phyloP scores from a whole-genome alignment of 2,797 vertebrate species.

The Helarctos malayanus region DNA sequence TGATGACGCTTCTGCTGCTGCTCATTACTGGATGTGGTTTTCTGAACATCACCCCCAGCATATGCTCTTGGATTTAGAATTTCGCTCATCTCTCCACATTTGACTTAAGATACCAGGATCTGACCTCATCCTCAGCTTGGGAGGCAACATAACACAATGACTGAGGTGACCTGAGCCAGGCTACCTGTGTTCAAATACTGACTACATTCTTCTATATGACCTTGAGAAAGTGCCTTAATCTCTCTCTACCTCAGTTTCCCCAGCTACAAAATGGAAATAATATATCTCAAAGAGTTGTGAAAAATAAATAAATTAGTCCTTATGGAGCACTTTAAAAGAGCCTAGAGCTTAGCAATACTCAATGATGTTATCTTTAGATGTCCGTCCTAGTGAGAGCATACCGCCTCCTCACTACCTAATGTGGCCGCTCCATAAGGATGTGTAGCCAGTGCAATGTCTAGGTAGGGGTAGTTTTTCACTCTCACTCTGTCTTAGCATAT shows the following conservation, averaged over 20 bases:
- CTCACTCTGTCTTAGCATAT: background rate
- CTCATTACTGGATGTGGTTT: background rate
- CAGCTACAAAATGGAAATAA: background rate
- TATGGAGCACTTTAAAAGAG: slow-evolving; percentile 31
- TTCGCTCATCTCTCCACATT: background rate
- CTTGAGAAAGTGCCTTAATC: background rate
- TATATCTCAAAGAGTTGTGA: slow-evolving; percentile 51
- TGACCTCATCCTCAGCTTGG: background rate
- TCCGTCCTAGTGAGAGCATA: background rate
- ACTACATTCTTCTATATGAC: background rate
- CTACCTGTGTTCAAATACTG: background rate
- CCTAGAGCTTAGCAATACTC: background rate
- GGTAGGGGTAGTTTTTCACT: background rate
- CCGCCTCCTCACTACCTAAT: background rate
- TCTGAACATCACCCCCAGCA: background rate
- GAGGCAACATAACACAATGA: background rate
- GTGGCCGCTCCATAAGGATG: background rate
- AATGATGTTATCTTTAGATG: background rate
- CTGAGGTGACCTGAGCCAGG: background rate
- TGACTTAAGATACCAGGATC: background rate
- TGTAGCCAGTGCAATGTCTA: background rate
- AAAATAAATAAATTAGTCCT: background rate
- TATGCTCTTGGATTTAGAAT: background rate
- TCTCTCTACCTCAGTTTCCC: background rate
- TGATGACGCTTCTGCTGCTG: background rate